phyloP scores from a whole-genome alignment of 30 jellyfish, hydroid and myxozoan species.

The Aurelia coerulea region DNA sequence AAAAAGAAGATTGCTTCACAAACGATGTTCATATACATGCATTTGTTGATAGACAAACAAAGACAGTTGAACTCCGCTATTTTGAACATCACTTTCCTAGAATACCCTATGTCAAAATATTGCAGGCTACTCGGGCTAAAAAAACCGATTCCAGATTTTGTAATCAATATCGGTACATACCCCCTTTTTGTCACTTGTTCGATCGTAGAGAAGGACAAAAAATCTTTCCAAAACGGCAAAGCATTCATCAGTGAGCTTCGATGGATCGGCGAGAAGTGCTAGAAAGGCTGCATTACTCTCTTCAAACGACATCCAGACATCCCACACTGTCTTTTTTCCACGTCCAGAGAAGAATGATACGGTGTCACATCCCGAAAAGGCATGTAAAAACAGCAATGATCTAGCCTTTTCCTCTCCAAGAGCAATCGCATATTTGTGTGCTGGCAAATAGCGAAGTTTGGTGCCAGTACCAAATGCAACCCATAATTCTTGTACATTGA shows the following conservation, averaged over 20 bases:
- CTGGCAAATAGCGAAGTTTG: slow-evolving; percentile 33
- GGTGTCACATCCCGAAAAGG: slow-evolving; percentile 44
- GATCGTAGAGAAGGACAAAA: slow-evolving; percentile 55
- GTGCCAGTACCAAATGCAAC: slow-evolving; percentile 23
- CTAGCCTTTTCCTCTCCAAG: too few species aligned
- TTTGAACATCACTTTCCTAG: too few species aligned
- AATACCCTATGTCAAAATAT: too few species aligned
- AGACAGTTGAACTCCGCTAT: too few species aligned
- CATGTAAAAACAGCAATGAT: slow-evolving; percentile 30
- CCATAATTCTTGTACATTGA: slow-evolving; percentile 34
- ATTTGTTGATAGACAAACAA: too few species aligned
- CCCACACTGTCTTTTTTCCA: slow-evolving; percentile 56
- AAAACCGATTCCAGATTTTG: neutral
- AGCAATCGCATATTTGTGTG: too few species aligned
- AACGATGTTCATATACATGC: too few species aligned
- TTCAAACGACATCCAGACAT: slow-evolving; percentile 27
- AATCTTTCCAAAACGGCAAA: slow-evolving; percentile 30
- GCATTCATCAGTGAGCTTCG: slow-evolving; percentile 32
- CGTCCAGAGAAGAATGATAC: slow-evolving; percentile 56
- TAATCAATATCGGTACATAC: slow-evolving; percentile 9
- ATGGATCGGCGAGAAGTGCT: slow-evolving; percentile 37
- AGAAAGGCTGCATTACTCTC: too few species aligned
- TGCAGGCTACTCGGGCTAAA: neutral
- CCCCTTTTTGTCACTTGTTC: slow-evolving; percentile 37
- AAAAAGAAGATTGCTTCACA: too few species aligned